Evolutionary conservation across 1,140 invertebrate genomes (phyloP), one percentile per base, ranked within the genome.

Genomic region (Calliopsis andreniformis): DNA sequence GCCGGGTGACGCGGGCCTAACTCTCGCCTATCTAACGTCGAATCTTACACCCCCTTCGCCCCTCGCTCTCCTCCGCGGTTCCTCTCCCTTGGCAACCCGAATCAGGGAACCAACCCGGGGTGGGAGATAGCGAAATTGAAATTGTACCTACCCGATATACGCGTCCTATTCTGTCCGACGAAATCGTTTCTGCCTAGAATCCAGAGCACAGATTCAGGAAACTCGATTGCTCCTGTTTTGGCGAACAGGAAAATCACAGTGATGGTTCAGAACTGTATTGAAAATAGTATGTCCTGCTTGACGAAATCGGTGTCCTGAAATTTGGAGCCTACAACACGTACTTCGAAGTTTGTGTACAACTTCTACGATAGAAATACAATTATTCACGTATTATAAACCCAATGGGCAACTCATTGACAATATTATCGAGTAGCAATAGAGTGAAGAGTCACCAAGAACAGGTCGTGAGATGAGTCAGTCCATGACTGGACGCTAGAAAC

Each of bases 61-160:
- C 28, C n/a, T 3, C 53, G 2, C 53, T 2, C 43, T 49, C 68
- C 43, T 59, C 51, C 20, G 4, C n/a, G 16, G 53, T 18, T 10
- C 47, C 20, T 20, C 49, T 49, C 35, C 56, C 39, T 45, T 61
- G 58, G 39, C 28, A 18, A 1, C 18, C 47, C 32, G 43, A 49
- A 39, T 61, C 69, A 63, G 69, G 67, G 68, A 62, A 79, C 58
- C 49, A 62, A 30, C 66, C n/a, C 84, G 56, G 76, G 78, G 73
- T 84, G 84, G 87, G 66, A 88, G 87, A 88, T 88, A 88, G 86
- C 39, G 77, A 86, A 88, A 88, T 88, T 88, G 87, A 88, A 88
- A 88, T 88, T 86, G 79, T 87, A 83, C 81, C 79, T 69, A 81
- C 58, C 53, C 76, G 77, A 79, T 77, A 78, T 62, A 67, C 66